Conservation (phyloP, 2,113 vertebrate genomes). For the Panthera uncia region DNA sequence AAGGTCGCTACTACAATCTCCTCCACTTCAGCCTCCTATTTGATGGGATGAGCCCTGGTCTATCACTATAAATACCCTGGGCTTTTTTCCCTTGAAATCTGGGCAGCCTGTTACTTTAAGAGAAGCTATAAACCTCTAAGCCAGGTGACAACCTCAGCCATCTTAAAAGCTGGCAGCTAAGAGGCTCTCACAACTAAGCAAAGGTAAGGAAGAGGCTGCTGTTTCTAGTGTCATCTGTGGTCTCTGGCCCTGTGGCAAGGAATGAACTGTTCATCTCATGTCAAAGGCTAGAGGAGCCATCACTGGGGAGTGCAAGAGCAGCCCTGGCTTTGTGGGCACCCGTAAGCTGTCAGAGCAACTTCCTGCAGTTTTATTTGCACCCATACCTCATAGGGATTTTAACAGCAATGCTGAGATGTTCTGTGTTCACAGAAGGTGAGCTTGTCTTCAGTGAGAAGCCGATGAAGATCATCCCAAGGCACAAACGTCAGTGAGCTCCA, state of each 20-base stretch:
- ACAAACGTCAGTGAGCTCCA: not conserved
- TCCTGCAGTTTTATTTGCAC: not conserved
- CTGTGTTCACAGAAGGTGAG: not conserved
- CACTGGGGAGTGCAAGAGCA: not conserved
- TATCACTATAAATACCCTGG: conserved; percentile 62
- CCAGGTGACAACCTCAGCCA: conserved; percentile 48
- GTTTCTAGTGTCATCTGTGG: not conserved
- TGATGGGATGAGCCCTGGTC: conserved; percentile 40
- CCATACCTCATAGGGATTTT: not conserved
- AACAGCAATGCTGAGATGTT: not conserved
- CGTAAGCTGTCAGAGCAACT: not conserved
- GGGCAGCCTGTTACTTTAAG: conserved; percentile 54
- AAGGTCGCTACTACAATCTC: conserved; percentile 58
- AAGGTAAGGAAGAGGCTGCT: not conserved
- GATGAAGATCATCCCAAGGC: not conserved
- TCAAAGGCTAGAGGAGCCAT: not conserved
- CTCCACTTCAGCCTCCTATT: conserved; percentile 58
- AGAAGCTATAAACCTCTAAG: conserved; percentile 61
- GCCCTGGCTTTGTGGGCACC: not conserved
- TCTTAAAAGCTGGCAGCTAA: not conserved
- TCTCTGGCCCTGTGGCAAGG: not conserved
- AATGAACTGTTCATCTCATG: not conserved
- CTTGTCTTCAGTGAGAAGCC: not conserved
- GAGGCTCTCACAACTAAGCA: not conserved
- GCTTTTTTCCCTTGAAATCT: conserved; percentile 41